Base-by-base conservation (phyloP, 2,113 vertebrate species). In the Propithecus coquereli region DNA sequence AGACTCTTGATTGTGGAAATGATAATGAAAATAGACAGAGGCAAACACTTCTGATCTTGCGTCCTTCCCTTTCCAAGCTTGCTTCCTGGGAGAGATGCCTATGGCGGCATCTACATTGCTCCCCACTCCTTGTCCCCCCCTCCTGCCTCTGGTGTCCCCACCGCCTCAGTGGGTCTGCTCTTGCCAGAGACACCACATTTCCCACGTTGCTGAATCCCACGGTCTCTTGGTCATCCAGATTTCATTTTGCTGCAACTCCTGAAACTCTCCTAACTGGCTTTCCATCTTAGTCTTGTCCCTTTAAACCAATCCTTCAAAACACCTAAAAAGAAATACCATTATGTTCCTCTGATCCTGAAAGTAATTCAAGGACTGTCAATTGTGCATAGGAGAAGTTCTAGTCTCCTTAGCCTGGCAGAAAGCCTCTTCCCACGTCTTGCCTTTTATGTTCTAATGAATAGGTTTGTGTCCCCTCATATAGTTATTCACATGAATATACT, bases 41-140 rank as follows among this genome's bases (percentile, higher is more conserved):
- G 27, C 23, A 20, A 32, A 13, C 30, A 76, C 32, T 84, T 40
- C 20, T 25, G 4, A 20, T 16, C 8, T 0, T 9, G 22, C 34
- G 27, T 40, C 52, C 8, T 50, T 34, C 14, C 50, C 18, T 30
- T 77, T 27, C 43, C 63, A 45, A 77, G 45, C 32, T 18, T 59
- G 11, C 40, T 47, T 80, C 61, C 66, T 54, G 5, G 14, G 94
- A 52, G 70, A 34, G 40, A 23, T 34, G 18, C 23, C 11, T 6
- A 18, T 2, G 13, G 12, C 13, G 1, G 11, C 18, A 11, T 54
- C 17, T 1, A 10, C 6, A 2, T 14, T 1, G 8, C n/a, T 32
- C 30, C 34, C 37, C 37, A 2, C 34, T n/a, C 4, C 17, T 17
- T 61, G 59, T 34, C 43, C 2, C n/a, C 1, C 45, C 10, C 9